Base-by-base conservation (phyloP, 2,797 vertebrate genomes). In the Yasuhikotakia modesta region DNA sequence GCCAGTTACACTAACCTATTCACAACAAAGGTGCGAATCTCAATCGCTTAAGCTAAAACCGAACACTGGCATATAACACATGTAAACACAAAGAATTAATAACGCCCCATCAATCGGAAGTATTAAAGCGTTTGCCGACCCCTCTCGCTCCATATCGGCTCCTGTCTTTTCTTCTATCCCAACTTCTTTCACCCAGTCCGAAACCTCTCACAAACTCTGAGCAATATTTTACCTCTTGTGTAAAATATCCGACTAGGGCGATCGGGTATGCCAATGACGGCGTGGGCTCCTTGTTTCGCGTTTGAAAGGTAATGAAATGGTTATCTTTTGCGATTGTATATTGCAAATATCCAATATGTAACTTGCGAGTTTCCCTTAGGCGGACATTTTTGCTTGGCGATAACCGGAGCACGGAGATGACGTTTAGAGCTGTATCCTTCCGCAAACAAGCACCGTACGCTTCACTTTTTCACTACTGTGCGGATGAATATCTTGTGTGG, bases 281-380 rank as follows among this genome's bases (percentile, higher is more conserved):
- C 84, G 82, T 83, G 77, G 76, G 63, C 83, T 88, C 89, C 87
- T 84, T 84, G 50, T 82, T 82, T 83, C 43, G 75, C 78, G 83
- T 86, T 83, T 79, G 82, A 81, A 64, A 81, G 76, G 70, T 12
- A 80, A 83, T 66, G 43, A 85, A 88, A 86, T 80, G 55, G 61
- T 77, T 71, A 7, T 86, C 82, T 78, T 57, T 87, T 80, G 83
- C 70, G 52, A 63, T 70, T 81, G 79, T 86, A 85, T 78, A 83
- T 88, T 80, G 67, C 83, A 71, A 88, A 91, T 90, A 92, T 93
- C 93, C 94, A 91, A 93, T 93, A 88, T 93, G 91, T 93, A 96
- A 96, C 93, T 96, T 95, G 94, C 93, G 94, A 95, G 95, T 94
- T 94, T 95, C 94, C 95, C 95, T 98, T 94, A 97, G 95, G 96